Percentiles rank a stretch among this genome's conserved stretches.
phyloP scores from a whole-genome alignment of 2,797 vertebrate genomes.

The Garrulus glandarius region DNA sequence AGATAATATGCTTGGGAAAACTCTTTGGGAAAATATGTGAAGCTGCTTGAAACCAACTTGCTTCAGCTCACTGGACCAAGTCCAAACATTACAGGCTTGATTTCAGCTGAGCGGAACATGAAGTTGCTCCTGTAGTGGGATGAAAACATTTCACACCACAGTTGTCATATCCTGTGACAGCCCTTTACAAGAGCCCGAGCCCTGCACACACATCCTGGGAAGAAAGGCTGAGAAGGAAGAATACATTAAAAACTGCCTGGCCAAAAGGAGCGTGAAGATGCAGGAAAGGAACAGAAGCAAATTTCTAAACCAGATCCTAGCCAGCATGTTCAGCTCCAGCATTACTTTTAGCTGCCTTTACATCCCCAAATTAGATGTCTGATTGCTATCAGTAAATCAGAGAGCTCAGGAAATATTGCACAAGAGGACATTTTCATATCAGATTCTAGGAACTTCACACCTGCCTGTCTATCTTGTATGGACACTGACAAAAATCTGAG shows the following conservation, averaged over 20 bases:
- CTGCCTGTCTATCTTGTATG: not conserved
- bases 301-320: not conserved
- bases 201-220: not conserved
- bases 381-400: not conserved
- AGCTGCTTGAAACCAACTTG: conserved; percentile 28
- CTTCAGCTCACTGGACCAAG: conserved; percentile 27
- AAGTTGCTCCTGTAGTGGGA: not conserved
- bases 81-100: not conserved
- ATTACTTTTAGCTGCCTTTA: not conserved
- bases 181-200: not conserved
- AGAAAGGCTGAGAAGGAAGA: not conserved
- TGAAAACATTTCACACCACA: not conserved
- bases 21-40: conserved; percentile 37
- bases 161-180: not conserved
- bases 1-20: conserved; percentile 57
- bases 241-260: not conserved
- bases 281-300: not conserved
- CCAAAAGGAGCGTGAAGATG: not conserved
- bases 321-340: not conserved
- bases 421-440: not conserved
- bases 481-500: not conserved
- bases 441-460: not conserved
- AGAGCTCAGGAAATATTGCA: not conserved
- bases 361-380: not conserved
- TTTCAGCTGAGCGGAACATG: not conserved